Conservation (phyloP, 2,113 vertebrate species). For the Eudyptes chrysolophus region DNA sequence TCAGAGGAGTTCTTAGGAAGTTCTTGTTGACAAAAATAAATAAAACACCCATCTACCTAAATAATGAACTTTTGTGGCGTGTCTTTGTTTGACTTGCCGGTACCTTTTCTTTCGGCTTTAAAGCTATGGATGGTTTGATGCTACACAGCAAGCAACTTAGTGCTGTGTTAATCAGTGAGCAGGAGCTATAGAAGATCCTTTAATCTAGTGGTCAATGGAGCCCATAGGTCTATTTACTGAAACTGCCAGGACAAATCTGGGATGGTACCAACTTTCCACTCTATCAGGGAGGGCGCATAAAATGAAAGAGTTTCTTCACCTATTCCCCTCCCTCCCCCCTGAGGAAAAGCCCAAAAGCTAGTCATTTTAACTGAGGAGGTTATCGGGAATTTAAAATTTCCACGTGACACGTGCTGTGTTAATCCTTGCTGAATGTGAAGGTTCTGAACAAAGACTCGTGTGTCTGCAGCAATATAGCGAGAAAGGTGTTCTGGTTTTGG, state of each 20-base stretch:
- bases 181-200: neutral
- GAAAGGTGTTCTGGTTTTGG: neutral
- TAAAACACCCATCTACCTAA: neutral
- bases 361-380: neutral
- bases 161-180: neutral
- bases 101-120: neutral
- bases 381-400: neutral
- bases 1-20: neutral
- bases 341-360: neutral
- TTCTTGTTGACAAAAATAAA: neutral
- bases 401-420: fast-evolving
- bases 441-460: neutral
- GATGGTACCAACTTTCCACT: neutral
- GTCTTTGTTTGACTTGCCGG: neutral
- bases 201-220: neutral
- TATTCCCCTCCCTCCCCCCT: neutral
- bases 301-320: neutral
- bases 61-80: neutral
- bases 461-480: fast-evolving
- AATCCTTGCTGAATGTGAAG: neutral
- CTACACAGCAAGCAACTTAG: neutral
- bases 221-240: neutral
- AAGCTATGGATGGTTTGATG: neutral
- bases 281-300: neutral
- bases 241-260: neutral